phyloP scores from a whole-genome alignment of 1,140 invertebrate species.

The Anadara kagoshimensis region DNA sequence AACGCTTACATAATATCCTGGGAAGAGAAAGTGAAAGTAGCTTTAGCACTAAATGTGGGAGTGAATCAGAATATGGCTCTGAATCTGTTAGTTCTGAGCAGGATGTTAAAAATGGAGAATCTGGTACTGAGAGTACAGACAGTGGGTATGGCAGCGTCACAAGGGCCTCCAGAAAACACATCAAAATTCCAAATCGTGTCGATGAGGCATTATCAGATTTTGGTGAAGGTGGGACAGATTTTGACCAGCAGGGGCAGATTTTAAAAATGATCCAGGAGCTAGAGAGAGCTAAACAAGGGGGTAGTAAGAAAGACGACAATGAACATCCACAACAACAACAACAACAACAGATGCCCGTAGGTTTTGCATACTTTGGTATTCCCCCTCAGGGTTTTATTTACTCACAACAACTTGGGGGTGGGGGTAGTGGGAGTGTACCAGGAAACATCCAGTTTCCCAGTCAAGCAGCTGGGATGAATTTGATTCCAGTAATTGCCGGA shows the following conservation, averaged over 20 bases:
- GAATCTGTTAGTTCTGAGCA: slow-evolving; percentile 47
- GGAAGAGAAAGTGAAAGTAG: slow-evolving; percentile 33
- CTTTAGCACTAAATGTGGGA: not conserved
- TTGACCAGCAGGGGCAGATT: not conserved
- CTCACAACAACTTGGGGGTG: not conserved
- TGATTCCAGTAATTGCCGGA: slow-evolving; percentile 1
- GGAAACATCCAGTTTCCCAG: not conserved
- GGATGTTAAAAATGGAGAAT: slow-evolving; percentile 32
- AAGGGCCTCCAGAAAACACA: not conserved
- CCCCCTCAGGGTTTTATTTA: slow-evolving; percentile 13
- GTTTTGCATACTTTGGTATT: slow-evolving; percentile 25
- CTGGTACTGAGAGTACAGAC: slow-evolving; percentile 46
- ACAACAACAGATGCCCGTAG: slow-evolving; percentile 1
- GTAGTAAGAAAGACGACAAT: not conserved
- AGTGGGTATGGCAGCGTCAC: slow-evolving; percentile 22
- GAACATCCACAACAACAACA: no score
- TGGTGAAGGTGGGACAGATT: not conserved
- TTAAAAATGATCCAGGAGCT: not conserved
- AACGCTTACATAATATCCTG: slow-evolving; percentile 43
- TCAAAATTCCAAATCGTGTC: not conserved
- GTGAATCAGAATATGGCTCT: slow-evolving; percentile 7
- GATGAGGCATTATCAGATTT: slow-evolving; percentile 8
- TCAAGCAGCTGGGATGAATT: not conserved
- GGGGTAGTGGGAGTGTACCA: no score
- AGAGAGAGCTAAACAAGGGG: not conserved